Conservation (phyloP, 1,140 invertebrate species). For the Brachionus paranguensis region DNA sequence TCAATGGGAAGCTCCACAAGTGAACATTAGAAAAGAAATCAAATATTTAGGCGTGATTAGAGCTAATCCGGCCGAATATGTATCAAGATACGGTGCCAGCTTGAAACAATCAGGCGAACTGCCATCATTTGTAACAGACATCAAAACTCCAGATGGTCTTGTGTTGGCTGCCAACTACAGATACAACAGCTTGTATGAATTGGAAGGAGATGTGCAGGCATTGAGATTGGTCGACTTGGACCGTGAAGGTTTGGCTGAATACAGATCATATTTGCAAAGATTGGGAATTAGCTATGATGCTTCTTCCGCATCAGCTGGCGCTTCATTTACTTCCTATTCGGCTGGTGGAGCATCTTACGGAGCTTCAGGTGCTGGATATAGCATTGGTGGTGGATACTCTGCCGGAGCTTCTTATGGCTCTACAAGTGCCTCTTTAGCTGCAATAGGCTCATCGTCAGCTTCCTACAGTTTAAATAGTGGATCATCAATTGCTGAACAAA, state of each 20-base stretch:
- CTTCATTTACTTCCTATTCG: background rate
- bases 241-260: constrained; percentile 28
- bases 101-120: constrained; percentile 24
- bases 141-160: background rate
- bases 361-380: background rate
- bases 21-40: constrained; percentile 23
- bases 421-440: background rate
- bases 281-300: constrained; percentile 31
- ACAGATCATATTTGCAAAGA: constrained; percentile 33
- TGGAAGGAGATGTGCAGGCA: constrained; percentile 31
- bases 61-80: constrained; percentile 27
- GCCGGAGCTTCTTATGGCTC: background rate
- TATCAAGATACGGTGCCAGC: background rate
- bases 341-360: background rate
- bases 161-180: constrained; percentile 28
- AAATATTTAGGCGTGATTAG: constrained; percentile 27
- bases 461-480: background rate
- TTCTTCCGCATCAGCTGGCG: background rate
- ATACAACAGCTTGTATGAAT: constrained; percentile 30
- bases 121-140: constrained; percentile 2
- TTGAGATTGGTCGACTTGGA: constrained; percentile 23
- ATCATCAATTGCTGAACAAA: background rate
- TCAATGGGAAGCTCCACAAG: constrained; percentile 31
- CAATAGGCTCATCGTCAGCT: background rate
- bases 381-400: background rate